These are phyloP conservation scores for Dysidea cf. avara DNA, from an alignment of 37 sponge, comb jelly and placozoan genomes.

Conservation along the genomic window DNA sequence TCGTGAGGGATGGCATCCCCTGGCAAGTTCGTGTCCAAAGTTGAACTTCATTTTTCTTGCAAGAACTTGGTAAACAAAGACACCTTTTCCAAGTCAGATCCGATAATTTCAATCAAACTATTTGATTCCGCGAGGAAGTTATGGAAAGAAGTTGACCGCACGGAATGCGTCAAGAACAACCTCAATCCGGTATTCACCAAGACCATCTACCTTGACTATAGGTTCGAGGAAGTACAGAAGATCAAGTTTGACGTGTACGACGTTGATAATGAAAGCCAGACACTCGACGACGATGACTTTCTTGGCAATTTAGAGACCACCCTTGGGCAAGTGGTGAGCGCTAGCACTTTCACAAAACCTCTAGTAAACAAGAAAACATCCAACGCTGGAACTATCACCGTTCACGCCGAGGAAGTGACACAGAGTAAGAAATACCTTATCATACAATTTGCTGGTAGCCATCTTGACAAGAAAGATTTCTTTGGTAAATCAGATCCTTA, in stretches of 20 bases:
- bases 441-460: conserved; percentile 43
- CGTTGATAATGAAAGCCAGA: conserved; percentile 54
- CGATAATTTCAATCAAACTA: conserved; percentile 43
- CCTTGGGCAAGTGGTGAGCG: conserved; percentile 61
- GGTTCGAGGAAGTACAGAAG: conserved; percentile 67
- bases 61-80: conserved; percentile 49
- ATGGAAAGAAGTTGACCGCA: conserved; percentile 62
- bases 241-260: conserved; percentile 59
- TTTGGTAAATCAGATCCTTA: conserved; percentile 85
- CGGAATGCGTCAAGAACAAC: conserved; percentile 74
- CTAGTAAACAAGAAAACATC: conserved; percentile 47
- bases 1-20: background rate
- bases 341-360: conserved; percentile 33
- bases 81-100: conserved; percentile 78
- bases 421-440: too few species aligned
- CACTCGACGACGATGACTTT: conserved; percentile 63
- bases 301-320: conserved; percentile 52
- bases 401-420: conserved; percentile 46
- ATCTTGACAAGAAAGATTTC: conserved; percentile 89
- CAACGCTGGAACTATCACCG: conserved; percentile 63
- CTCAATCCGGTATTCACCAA: conserved; percentile 59
- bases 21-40: conserved; percentile 16
- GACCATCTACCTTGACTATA: conserved; percentile 41
- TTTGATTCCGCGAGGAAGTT: background rate
- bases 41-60: conserved; percentile 69